Base-by-base conservation (phyloP, 2,888 invertebrate genomes). In the Ochropleura leucogaster region DNA sequence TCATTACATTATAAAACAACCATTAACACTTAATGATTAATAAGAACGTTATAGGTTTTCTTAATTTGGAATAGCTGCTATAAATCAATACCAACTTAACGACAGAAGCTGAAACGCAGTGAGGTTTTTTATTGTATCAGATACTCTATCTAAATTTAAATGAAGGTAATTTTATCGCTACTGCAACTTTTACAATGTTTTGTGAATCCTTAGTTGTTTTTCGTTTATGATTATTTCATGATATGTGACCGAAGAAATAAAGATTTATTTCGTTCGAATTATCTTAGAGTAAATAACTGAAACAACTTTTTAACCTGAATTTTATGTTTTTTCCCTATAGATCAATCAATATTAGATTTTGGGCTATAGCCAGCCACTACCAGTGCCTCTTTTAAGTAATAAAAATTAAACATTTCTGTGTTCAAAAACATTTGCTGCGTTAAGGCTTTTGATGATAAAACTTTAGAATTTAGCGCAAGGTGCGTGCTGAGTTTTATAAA, bases 221-320 rank as follows among this genome's bases (percentile, higher is more conserved):
- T 30, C 30, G 30, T 30, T 30, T 30, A 30, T 5, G 16, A 47
- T 20, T 46, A 12, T 30, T 16, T n/a, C 30, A 42, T 7, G 14
- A 42, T 30, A 44, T 8, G 20, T 75, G 55, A 8, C 16, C 9
- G 55, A 75, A 75, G 20, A 40, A 18, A 40, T 51, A 46, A 20
- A 40, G 16, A 46, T 40, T 63, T 42, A 55, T 55, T 74, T 53
- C 5, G 14, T 63, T 53, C 18, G n/a, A 18, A 3, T 3, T 53
- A 53, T 53, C 9, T n/a, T 30, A 1, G 30, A 30, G 30, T 30
- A 30, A 30, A 30, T 30, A 30, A 30, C 30, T 30, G 3, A 30
- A 30, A 30, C 30, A 30, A 1, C 30, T 30, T 53, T 53, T 53
- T 53, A n/a, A 53, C 9, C 53, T 55, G 1, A 20, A 20, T 12